Percentiles rank a stretch among this genome's conserved stretches.
Conservation (phyloP, 2,797 vertebrate species). For the Calcarius lapponicus region DNA sequence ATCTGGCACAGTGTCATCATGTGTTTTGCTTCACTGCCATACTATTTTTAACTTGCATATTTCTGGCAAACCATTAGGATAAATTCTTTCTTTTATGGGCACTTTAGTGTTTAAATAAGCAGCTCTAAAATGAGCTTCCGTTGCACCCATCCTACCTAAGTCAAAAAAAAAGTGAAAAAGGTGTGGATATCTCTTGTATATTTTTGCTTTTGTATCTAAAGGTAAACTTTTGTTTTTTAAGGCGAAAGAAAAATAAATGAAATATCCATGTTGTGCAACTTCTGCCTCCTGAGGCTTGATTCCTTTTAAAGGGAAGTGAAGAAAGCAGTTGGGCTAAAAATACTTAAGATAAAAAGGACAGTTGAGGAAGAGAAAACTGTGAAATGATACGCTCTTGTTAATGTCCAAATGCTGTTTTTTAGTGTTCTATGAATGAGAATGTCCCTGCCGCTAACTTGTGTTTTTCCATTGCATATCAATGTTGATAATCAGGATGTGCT, state of each 20-base stretch:
- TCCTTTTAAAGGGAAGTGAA: not conserved
- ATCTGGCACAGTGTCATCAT: not conserved
- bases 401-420: not conserved
- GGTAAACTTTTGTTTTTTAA: not conserved
- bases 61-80: not conserved
- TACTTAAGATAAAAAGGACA: not conserved
- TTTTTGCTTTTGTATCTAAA: not conserved
- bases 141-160: not conserved
- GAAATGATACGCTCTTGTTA: not conserved
- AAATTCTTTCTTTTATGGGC: not conserved
- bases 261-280: not conserved
- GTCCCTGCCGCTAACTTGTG: not conserved
- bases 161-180: not conserved
- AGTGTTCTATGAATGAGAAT: not conserved
- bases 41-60: not conserved
- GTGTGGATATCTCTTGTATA: not conserved
- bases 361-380: not conserved
- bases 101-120: not conserved
- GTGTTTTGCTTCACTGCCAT: not conserved
- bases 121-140: not conserved
- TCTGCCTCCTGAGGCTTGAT: not conserved
- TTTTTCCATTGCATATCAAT: not conserved
- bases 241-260: not conserved
- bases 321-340: not conserved
- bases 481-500: not conserved